Evolutionary conservation across 2,888 invertebrate genomes (phyloP), one percentile per base, ranked within the genome.

Genomic region (Cephalotes varians): DNA sequence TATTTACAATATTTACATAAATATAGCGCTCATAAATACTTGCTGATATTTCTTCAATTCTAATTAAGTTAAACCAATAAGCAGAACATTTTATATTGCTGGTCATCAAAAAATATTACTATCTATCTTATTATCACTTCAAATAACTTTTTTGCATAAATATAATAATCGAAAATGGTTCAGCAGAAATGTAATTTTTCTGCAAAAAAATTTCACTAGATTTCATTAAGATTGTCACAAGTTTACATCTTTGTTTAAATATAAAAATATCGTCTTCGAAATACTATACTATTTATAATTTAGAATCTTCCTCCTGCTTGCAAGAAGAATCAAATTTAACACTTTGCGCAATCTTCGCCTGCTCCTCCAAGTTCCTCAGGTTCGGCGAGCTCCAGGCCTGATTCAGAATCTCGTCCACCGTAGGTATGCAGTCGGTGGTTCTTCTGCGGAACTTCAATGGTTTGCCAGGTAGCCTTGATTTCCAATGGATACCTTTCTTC

Each of bases 401-500:
- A 0, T 86, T 82, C 2, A 91, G 81, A n/a, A 90, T 86, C 31
- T 89, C 86, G 34, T 87, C 84, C 1, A 84, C 86, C 7, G 91
- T 80, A 0, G 91, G 88, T 31, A 90, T 83, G 37, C 86, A 90
- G 28, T 93, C 92, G 2, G 88, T 87, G n/a, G 91, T 93, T 86
- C 81, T 89, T 79, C 54, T 72, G 5, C 77, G 56, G 5, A 40
- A 73, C 1, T 65, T 65, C 49, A 40, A 65, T 4, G 49, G 4
- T 67, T 18, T 51, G 7, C 73, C 60, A 18, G 67, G 37, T 5
- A 76, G 2, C 7, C 15, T 67, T 1, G 69, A 31, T 1, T 25
- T 60, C 69, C 95, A 95, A 4, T 93, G 91, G 1, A 94, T 92
- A 18, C 92, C 93, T 69, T 90, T 91, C 65, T 91, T 94, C 86